Conservation (phyloP, 2,113 vertebrate genomes). For the Capra hircus region DNA sequence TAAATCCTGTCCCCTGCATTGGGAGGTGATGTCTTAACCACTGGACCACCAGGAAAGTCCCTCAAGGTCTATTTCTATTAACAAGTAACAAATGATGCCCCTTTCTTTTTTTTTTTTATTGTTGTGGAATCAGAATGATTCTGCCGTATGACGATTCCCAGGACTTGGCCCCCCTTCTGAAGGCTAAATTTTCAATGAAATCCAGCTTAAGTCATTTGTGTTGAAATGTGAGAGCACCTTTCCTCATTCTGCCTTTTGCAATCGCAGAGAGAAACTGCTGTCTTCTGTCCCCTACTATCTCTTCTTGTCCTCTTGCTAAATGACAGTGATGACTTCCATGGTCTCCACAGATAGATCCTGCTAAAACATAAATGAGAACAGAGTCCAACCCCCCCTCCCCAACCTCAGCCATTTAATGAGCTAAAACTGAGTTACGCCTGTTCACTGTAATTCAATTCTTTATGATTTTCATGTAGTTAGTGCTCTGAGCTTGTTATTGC, state of each 20-base stretch:
- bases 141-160: accelerated
- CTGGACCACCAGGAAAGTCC: background rate
- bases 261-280: accelerated
- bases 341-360: accelerated
- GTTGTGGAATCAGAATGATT: accelerated
- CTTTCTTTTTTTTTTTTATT: background rate
- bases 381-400: background rate
- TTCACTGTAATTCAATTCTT: background rate
- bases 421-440: background rate
- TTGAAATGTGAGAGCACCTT: too few relatives aligned
- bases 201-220: too few relatives aligned
- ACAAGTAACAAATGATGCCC: accelerated
- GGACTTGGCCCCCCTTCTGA: accelerated
- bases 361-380: slow-evolving; percentile 19
- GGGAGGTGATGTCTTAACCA: background rate
- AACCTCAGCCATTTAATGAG: background rate
- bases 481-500: background rate
- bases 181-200: background rate
- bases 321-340: background rate
- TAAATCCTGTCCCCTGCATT: background rate
- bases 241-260: background rate
- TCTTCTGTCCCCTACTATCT: accelerated
- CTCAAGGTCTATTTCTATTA: accelerated
- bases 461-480: background rate
- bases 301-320: background rate